Conservation (phyloP, 2,888 invertebrate genomes). For the Aphidoletes aphidimyza region DNA sequence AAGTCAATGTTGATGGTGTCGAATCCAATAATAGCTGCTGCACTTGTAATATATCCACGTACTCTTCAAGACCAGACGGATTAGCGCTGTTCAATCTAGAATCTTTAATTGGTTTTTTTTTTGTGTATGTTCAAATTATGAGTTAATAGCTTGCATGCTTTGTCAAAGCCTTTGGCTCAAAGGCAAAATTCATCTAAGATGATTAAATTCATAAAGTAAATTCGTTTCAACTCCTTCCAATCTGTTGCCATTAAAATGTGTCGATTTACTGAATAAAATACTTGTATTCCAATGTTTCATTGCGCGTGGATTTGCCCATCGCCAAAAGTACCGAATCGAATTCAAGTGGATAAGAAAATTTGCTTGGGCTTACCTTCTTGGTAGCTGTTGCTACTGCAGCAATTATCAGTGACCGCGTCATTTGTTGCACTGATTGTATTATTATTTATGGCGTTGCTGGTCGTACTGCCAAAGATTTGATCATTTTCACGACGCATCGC, state of each 20-base stretch:
- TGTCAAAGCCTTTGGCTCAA: too few relatives aligned
- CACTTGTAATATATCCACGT: slow-evolving; percentile 86
- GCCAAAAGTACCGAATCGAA: too few relatives aligned
- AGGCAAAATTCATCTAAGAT: too few relatives aligned
- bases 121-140: too few relatives aligned
- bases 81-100: neutral
- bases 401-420: neutral
- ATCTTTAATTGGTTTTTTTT: neutral
- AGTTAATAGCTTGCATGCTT: too few relatives aligned
- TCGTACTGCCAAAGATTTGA: slow-evolving; percentile 65
- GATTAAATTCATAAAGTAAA: too few relatives aligned
- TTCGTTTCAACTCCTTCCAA: too few relatives aligned
- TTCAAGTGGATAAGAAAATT: too few relatives aligned
- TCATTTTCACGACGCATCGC: slow-evolving; percentile 83
- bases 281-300: too few relatives aligned
- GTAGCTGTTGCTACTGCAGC: slow-evolving; percentile 29
- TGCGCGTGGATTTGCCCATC: too few relatives aligned
- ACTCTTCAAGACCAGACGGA: slow-evolving; percentile 72
- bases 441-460: slow-evolving; percentile 4
- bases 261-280: too few relatives aligned
- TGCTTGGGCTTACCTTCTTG: slow-evolving; percentile 54
- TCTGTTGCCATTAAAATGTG: neutral
- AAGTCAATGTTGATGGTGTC: slow-evolving; percentile 62
- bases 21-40: slow-evolving; percentile 77
- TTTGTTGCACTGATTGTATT: slow-evolving; percentile 18